Evolutionary conservation across 2,888 invertebrate genomes (phyloP), one percentile per base, ranked within the genome.

Genomic region (Ochropleura plecta): DNA sequence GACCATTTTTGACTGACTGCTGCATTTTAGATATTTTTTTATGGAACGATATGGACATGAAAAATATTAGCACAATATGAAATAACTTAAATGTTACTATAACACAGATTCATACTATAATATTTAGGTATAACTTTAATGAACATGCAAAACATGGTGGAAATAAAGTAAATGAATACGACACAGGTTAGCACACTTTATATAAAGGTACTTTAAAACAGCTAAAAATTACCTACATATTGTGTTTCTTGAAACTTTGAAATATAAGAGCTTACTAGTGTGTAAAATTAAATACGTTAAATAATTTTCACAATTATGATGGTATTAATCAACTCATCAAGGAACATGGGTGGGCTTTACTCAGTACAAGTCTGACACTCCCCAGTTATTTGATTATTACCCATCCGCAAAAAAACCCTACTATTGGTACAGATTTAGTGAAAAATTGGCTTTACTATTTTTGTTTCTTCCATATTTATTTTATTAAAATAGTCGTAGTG

Each of bases 1-100:
- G 66, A 78, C 79, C 83, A 84, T 89, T 78, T 90, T 89, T 91
- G 94, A 94, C 94, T 94, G 94, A 94, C 94, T 92, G 93, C 90
- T 92, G 94, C 94, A 94, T 93, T 89, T 85, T 82, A 70, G 9
- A 84, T 64, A 73, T 72, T 72, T 72, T 72, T 72, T 63, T 66
- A 71, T 62, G 67, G 59, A 72, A 67, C 40, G n/a, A 76, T 60
- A 73, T 84, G 73, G 48, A 5, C 55, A 73, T 82, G 81, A 73
- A 67, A 62, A 62, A 65, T 64, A 72, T 72, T 71, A 82, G 53
- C 72, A 83, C 71, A 66, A 51, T 57, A 70, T 74, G 53, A 59
- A 74, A 81, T 73, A 63, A 49, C 12, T 14, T 69, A 59, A 46
- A 62, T 67, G 57, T 40, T 76, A 53, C 59, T 30, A 65, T 18